Base-by-base conservation (phyloP, 2,113 vertebrate species). In the Oncorhynchus mykiss region DNA sequence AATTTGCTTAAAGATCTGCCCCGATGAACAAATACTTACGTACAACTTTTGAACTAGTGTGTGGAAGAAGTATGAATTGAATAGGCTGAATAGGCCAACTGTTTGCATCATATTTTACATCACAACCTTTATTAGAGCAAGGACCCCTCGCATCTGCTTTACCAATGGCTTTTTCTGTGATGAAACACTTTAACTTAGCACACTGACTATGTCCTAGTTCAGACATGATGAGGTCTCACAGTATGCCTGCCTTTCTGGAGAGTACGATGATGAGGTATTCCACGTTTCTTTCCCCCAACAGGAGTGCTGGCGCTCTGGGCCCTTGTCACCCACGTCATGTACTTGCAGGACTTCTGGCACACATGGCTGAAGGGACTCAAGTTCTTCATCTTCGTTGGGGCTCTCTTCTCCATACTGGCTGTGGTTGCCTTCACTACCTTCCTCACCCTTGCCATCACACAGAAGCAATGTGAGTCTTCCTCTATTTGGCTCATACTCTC, bases 341-440 rank as follows among this genome's bases (percentile, higher is more conserved):
- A 99, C 87, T 84, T 96, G 73, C 96, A 99, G 91, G 97, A 99
- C 89, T 99, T 94, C 91, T 99, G 97, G 97, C 94, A 97, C 84
- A 99, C 97, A 25, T 99, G 97, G 97, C 93, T 99, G 78, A 97
- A 97, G 84, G 97, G 97, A 25, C 92, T 99, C 60, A 95, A 87
- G 71, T 96, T 98, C 91, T 99, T 99, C 92, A 96, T 99, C 39
- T 85, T 83, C n/a, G 88, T 96, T 5, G 97, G 96, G 0, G 72
- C 90, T 29, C 45, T 96, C 84, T 98, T 99, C 92, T 94, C 91
- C 0, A 66, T 86, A 0, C 69, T 97, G 76, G 95, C 95, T 0
- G 3, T 95, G 31, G 89, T 94, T 8, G 92, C 94, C 24, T 93
- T 97, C 90, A 91, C 96, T 76, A 90, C 92, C 7, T 99, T 97